Evolutionary conservation across 2,888 invertebrate species (phyloP), one percentile per base, ranked within the genome.

Genomic region (Protophormia terraenovae): DNA sequence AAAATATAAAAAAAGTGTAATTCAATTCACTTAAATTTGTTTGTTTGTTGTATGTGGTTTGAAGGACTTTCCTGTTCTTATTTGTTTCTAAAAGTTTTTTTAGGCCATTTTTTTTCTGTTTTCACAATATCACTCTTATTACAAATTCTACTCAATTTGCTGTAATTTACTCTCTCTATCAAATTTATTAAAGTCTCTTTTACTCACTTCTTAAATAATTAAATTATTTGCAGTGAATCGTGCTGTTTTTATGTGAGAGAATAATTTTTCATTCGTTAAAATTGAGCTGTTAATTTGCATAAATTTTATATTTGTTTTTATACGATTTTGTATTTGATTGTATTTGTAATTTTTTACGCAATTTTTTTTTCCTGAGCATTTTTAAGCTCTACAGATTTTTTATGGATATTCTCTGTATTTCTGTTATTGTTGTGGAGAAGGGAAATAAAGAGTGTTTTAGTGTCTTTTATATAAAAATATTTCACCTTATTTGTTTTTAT

Each of bases 401-500:
- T 29, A 24, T n/a, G 58, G 24, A 55, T 47, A 47, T 47, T 47
- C 47, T 41, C n/a, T n/a, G n/a, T 35, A 14, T 41, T n/a, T 14
- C 41, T 47, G 6, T 19, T 7, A 16, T 47, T 19, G 47, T 19
- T 47, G 16, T 47, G 8, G n/a, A n/a, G n/a, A n/a, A n/a, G n/a
- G n/a, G n/a, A n/a, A n/a, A n/a, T 47, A 19, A 2, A 4, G 0
- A 16, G 16, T 53, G 14, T 10, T 47, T 27, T 38, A n/a, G 24
- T 73, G 24, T 27, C 2, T 60, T 53, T 41, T 67, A 14, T 50
- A 66, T 32, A 22, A 58, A 55, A 12, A 76, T 80, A 84, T 72
- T 76, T 81, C 77, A 84, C 80, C 80, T 84, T 80, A 76, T 80
- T 66, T 83, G 69, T 67, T 60, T 75, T 69, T 47, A 29, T 83